Percentiles rank a stretch among this genome's conserved stretches.
Evolutionary conservation across 53 echinoderm and acorn worm genomes (phyloP).

Genomic region (Astropecten irregularis): DNA sequence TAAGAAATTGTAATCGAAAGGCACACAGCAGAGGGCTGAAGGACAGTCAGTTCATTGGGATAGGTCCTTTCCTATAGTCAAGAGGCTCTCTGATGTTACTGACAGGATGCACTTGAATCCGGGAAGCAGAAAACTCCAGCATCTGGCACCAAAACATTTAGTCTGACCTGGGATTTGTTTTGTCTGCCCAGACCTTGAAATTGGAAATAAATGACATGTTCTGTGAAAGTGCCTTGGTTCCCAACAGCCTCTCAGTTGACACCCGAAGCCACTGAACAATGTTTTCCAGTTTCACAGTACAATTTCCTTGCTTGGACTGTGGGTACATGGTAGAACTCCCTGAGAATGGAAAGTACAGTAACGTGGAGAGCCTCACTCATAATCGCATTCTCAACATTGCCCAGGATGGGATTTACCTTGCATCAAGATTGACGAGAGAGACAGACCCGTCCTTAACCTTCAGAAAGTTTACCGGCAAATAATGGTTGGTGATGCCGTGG

Average conservation of each 20-base stretch:
- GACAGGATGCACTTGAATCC: no score
- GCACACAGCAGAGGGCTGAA: no score
- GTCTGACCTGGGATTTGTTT: not conserved
- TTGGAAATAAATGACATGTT: not conserved
- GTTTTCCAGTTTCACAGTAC: conserved; percentile 33
- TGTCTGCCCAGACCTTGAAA: not conserved
- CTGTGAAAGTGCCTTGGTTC: conserved; percentile 24
- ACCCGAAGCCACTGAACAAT: conserved; percentile 4
- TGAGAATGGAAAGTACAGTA: not conserved
- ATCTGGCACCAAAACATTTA: not conserved
- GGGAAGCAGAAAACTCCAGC: not conserved
- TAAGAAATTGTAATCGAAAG: no score
- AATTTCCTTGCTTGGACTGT: conserved; percentile 56
- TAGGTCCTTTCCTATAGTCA: no score
- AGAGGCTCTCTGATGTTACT: no score
- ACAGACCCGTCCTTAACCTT: not conserved
- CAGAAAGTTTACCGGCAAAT: conserved; percentile 8
- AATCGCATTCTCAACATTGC: conserved; percentile 3
- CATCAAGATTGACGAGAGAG: not conserved
- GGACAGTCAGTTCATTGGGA: no score
- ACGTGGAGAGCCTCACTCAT: not conserved
- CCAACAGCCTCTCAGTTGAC: conserved; percentile 55
- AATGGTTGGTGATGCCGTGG: not conserved
- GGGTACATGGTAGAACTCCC: conserved; percentile 6
- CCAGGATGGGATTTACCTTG: conserved; percentile 28